These are phyloP conservation scores for Ploceus nigricollis DNA, from an alignment of 2,113 vertebrate species.

Conservation along the genomic window DNA sequence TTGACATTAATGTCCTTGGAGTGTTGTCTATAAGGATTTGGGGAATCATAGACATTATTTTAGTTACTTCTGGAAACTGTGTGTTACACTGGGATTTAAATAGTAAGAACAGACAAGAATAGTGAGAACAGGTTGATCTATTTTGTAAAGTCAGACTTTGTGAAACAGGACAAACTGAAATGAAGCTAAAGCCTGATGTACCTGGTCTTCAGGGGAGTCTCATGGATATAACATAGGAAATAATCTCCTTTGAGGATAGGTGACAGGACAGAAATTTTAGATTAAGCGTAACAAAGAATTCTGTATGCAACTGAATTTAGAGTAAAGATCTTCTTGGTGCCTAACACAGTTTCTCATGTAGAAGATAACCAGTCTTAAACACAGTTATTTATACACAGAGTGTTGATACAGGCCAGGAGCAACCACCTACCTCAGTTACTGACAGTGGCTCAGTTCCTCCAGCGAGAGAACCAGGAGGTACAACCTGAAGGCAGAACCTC, in stretches of 20 bases:
- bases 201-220: not conserved
- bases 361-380: not conserved
- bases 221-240: not conserved
- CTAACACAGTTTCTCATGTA: not conserved
- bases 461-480: not conserved
- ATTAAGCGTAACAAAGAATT: not conserved
- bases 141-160: constrained; percentile 41
- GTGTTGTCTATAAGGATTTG: constrained; percentile 65
- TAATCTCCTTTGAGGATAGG: not conserved
- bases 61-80: constrained; percentile 67
- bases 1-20: constrained; percentile 67
- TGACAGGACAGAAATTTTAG: not conserved
- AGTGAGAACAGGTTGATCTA: constrained; percentile 66
- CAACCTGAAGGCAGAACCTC: not conserved
- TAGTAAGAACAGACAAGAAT: constrained; percentile 58
- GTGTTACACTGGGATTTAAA: constrained; percentile 56
- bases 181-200: not conserved
- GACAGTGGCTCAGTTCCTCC: not conserved
- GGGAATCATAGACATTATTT: constrained; percentile 61
- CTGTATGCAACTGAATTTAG: not conserved
- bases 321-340: not conserved
- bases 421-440: not conserved
- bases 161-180: constrained; percentile 35
- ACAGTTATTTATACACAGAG: not conserved
- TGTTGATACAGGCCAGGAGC: not conserved